A percentile compares a stretch with the other conserved stretches of the same genome.
These are phyloP conservation scores for Empidonax alnorum DNA, from an alignment of 2,113 vertebrate genomes.

Conservation along the genomic window DNA sequence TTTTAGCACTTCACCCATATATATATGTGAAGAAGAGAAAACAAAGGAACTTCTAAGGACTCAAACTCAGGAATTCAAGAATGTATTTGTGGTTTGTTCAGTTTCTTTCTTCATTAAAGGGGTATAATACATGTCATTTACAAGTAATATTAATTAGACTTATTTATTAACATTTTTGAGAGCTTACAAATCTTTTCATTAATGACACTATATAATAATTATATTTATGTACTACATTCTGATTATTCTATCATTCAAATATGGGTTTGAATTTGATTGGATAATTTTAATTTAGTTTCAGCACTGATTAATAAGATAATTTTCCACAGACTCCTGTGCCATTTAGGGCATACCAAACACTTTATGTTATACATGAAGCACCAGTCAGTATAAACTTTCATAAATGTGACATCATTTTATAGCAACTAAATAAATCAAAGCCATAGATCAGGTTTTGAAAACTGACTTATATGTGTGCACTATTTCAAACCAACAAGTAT, in stretches of 20 bases:
- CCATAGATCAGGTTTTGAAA: neutral
- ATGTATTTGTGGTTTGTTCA: neutral
- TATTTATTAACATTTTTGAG: neutral
- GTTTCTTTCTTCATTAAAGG: neutral
- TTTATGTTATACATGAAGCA: neutral
- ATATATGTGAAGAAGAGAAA: neutral
- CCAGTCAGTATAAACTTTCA: neutral
- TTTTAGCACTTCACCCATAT: neutral
- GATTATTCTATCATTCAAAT: neutral
- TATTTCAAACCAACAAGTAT: neutral
- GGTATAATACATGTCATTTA: neutral
- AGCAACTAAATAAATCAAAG: neutral
- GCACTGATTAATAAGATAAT: neutral
- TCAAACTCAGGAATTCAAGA: neutral
- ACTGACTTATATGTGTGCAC: neutral
- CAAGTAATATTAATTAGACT: neutral
- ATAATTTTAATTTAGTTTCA: neutral
- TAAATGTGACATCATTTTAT: neutral
- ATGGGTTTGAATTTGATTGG: neutral
- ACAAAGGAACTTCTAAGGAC: neutral
- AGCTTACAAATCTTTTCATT: neutral
- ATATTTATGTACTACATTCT: neutral
- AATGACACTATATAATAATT: neutral
- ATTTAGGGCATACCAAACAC: neutral
- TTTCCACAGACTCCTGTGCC: neutral